Evolutionary conservation across 64 coral and sea anemone species (phyloP).

Genomic region (Catalaphyllia jardinei): DNA sequence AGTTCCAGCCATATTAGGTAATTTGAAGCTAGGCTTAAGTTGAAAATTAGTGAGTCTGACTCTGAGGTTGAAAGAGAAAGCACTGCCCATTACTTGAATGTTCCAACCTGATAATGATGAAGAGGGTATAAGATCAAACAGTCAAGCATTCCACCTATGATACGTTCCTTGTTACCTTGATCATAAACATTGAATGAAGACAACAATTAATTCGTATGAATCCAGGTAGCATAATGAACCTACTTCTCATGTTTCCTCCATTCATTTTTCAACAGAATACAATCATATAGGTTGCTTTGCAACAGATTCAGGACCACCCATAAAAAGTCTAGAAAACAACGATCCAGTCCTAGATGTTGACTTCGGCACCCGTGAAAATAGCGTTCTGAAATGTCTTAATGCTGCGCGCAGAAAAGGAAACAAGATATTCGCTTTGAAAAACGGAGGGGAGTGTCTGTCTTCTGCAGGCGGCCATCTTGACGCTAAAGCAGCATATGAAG

Average conservation of each 20-base stretch:
- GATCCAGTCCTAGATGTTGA: not conserved
- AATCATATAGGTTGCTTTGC: not conserved
- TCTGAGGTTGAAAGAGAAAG: too few species aligned
- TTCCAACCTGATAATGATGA: too few species aligned
- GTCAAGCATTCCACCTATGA: too few species aligned
- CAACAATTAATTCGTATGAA: too few species aligned
- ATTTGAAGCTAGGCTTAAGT: too few species aligned
- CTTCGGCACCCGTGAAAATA: not conserved
- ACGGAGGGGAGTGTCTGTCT: not conserved
- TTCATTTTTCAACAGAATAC: slow-evolving; percentile 14
- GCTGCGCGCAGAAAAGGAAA: slow-evolving; percentile 14
- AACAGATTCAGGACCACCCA: not conserved
- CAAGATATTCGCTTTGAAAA: not conserved
- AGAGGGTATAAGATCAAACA: too few species aligned
- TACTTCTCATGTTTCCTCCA: not conserved
- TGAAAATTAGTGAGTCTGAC: too few species aligned
- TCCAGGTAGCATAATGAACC: too few species aligned
- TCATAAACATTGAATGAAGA: too few species aligned
- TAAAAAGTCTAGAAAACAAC: not conserved
- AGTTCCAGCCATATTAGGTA: too few species aligned
- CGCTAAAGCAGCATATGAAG: not conserved
- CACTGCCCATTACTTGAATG: too few species aligned
- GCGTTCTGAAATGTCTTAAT: not conserved
- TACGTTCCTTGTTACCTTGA: too few species aligned
- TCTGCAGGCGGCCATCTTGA: not conserved